These are phyloP conservation scores for Danio aesculapii DNA, from an alignment of 2,797 vertebrate genomes.

Conservation along the genomic window DNA sequence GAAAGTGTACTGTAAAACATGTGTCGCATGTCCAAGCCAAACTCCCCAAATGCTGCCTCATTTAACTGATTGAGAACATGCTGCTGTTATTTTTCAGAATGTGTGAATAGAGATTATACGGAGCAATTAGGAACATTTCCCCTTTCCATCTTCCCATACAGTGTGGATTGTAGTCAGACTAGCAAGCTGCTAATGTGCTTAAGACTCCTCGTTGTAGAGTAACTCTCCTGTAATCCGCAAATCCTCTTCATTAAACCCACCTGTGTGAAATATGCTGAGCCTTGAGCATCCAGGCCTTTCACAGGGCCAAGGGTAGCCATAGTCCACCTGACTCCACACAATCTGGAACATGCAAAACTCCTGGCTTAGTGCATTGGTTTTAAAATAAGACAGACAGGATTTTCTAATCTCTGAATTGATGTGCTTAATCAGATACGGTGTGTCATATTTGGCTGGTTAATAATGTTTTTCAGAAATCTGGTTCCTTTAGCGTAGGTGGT, in stretches of 20 bases:
- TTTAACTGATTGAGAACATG: no score
- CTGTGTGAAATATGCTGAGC: slow-evolving; percentile 50
- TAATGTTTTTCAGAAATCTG: not conserved
- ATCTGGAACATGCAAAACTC: slow-evolving; percentile 13
- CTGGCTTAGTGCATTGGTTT: not conserved
- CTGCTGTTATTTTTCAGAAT: not conserved
- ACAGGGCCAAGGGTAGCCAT: slow-evolving; percentile 2
- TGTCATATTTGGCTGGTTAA: not conserved
- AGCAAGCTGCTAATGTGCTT: slow-evolving; percentile 47
- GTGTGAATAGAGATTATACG: not conserved
- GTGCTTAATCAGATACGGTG: not conserved
- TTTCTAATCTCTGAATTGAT: not conserved
- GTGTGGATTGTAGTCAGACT: slow-evolving; percentile 39
- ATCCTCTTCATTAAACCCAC: slow-evolving; percentile 50
- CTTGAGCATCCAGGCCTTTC: slow-evolving; percentile 15
- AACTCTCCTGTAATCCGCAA: slow-evolving; percentile 56
- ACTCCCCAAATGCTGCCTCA: no score
- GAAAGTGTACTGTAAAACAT: no score
- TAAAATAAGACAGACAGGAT: not conserved
- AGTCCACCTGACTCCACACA: slow-evolving; percentile 1
- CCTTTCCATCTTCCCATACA: slow-evolving; percentile 23
- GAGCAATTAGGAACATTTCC: not conserved
- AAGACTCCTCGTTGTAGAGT: slow-evolving; percentile 49
- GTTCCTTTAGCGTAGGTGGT: not conserved
- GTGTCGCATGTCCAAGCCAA: no score